Conservation (phyloP, 2,113 vertebrate species). For the Apteryx mantelli region DNA sequence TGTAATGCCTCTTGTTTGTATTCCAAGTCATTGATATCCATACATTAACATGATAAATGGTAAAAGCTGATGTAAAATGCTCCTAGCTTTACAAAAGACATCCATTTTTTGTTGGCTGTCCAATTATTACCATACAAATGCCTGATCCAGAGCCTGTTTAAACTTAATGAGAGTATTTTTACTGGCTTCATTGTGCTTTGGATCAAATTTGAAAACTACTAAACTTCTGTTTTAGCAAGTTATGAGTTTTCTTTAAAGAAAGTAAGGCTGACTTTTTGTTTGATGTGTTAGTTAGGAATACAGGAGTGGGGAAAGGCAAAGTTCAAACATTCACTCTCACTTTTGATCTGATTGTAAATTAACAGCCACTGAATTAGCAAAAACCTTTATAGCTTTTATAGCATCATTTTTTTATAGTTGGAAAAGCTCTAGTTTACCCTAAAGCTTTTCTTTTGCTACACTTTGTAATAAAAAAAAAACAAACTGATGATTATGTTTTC, state of each 20-base stretch:
- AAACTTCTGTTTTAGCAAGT: not conserved
- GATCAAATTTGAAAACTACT: not conserved
- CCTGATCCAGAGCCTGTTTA: not conserved
- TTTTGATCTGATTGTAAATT: constrained; percentile 53
- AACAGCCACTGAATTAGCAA: constrained; percentile 1
- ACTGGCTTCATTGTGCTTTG: not conserved
- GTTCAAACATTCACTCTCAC: constrained; percentile 7
- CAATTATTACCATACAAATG: not conserved
- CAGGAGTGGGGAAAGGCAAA: not conserved
- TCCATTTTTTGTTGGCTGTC: not conserved
- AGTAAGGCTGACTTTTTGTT: not conserved
- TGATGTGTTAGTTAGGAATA: not conserved
- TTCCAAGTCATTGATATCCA: not conserved
- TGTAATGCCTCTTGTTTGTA: not conserved
- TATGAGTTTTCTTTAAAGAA: not conserved
- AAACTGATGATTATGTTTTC: not conserved
- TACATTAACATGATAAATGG: not conserved
- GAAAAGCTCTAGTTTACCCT: not conserved
- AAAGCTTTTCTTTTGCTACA: not conserved
- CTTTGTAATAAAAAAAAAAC: not conserved
- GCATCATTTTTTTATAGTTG: not conserved
- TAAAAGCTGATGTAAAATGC: not conserved
- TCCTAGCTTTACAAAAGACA: not conserved
- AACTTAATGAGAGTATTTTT: constrained; percentile 9
- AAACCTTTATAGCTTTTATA: constrained; percentile 5